Evolutionary conservation across 2,888 invertebrate genomes (phyloP), one percentile per base, ranked within the genome.

Genomic region (Athalia cordata): DNA sequence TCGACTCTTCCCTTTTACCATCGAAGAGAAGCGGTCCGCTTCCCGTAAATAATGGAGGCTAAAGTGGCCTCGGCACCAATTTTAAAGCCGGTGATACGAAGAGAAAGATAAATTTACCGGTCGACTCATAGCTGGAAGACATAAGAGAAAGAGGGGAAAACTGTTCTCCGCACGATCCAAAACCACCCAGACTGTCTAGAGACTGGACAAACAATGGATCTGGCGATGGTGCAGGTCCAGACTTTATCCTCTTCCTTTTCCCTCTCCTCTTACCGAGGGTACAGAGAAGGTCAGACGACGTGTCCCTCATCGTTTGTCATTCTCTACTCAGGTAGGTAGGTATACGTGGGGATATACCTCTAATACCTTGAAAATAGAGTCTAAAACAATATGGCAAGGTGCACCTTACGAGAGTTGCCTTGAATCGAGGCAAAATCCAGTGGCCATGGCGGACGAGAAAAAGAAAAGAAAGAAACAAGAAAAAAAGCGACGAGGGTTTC

Each of bases 91-190:
- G 79, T 78, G 80, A 83, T 81, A 83, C 80, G 83, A 83, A 84
- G 78, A 79, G 29, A 72, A 81, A 84, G 85, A 87, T 87, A 87
- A 87, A 87, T 87, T 87, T 86, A 86, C 85, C 82, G 83, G 84
- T 85, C 83, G 85, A 85, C 85, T 85, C 85, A 78, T 79, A 80
- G 57, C 68, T 70, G 75, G 62, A 62, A 43, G 62, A 45, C 13
- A 66, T 43, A 13, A 49, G 50, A 59, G 13, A 57, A 47, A n/a
- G n/a, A 45, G 7, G 7, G 29, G 29, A 29, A 29, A 29, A 29
- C 29, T 29, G 29, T 29, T 29, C 29, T 29, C 29, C 29, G 29
- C 29, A 29, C 29, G 29, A 29, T 29, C 29, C 29, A 29, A 29
- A 29, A 29, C 29, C 29, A 29, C 29, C 45, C 72, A 72, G 72